A percentile compares a stretch with the other conserved stretches of the same genome.
These are phyloP conservation scores for Hydropsyche tenuis DNA, from an alignment of 1,140 invertebrate genomes.

Conservation along the genomic window DNA sequence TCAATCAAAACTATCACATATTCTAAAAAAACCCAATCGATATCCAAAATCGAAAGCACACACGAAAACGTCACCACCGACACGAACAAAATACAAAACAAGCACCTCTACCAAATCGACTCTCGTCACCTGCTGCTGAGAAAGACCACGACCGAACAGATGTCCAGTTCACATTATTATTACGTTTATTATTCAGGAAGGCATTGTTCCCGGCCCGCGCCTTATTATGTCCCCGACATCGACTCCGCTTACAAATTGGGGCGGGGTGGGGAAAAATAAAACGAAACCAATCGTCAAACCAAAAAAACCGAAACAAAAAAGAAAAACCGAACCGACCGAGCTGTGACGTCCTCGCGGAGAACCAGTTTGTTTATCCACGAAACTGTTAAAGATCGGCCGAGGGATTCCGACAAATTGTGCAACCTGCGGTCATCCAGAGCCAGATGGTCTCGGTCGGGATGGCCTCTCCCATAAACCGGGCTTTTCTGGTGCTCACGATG, in stretches of 20 bases:
- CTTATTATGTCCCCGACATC: constrained; percentile 7
- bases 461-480: no score
- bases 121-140: constrained; percentile 37
- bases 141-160: constrained; percentile 31
- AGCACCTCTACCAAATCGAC: constrained; percentile 1
- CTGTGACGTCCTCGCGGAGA: neutral
- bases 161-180: constrained; percentile 50
- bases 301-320: no score
- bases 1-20: no score
- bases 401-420: constrained; percentile 24
- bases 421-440: constrained; percentile 8
- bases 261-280: neutral
- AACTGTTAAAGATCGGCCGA: constrained; percentile 24
- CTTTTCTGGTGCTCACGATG: no score
- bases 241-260: constrained; percentile 6
- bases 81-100: neutral
- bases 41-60: no score
- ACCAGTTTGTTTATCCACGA: constrained; percentile 8
- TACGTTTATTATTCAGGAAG: constrained; percentile 47
- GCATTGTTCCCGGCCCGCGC: constrained; percentile 27
- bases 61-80: neutral
- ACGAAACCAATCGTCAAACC: no score
- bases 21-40: no score
- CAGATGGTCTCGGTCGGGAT: neutral
- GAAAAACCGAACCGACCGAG: neutral